These are phyloP conservation scores for Luscinia luscinia DNA, from an alignment of 2,797 vertebrate genomes.

Conservation along the genomic window DNA sequence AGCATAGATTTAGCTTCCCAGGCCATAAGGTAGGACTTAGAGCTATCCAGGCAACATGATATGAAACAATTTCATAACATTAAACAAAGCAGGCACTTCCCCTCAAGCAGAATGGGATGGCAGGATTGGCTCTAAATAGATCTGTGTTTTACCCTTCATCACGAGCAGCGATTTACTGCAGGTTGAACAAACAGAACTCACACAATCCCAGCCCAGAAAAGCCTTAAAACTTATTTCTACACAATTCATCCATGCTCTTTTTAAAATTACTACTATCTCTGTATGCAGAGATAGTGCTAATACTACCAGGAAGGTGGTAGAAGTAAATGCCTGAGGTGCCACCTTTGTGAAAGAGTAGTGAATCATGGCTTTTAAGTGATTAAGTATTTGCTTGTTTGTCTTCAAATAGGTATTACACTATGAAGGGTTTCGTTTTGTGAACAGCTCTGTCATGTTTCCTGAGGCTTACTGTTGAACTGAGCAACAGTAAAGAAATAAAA, in stretches of 20 bases:
- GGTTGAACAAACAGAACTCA: not conserved
- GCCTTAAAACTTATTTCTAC: not conserved
- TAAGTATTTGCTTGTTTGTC: not conserved
- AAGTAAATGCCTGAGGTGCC: not conserved
- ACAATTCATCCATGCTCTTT: not conserved
- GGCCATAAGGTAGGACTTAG: not conserved
- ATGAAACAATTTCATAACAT: not conserved
- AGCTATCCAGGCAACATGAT: not conserved
- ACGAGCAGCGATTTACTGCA: not conserved
- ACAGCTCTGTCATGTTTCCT: not conserved
- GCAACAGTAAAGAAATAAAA: not conserved
- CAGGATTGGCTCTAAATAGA: not conserved
- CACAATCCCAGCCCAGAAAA: not conserved
- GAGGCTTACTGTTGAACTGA: constrained; percentile 18
- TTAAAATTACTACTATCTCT: not conserved
- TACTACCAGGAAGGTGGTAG: not conserved
- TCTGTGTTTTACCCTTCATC: not conserved
- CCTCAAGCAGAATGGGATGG: not conserved
- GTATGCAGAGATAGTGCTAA: not conserved
- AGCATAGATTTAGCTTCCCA: not conserved
- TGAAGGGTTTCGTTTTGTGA: not conserved
- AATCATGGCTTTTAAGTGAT: not conserved
- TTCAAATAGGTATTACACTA: not conserved
- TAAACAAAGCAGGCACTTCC: not conserved
- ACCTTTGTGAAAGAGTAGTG: not conserved